Evolutionary conservation across 2,113 vertebrate species (phyloP).

Genomic region (Phyllopteryx taeniolatus): DNA sequence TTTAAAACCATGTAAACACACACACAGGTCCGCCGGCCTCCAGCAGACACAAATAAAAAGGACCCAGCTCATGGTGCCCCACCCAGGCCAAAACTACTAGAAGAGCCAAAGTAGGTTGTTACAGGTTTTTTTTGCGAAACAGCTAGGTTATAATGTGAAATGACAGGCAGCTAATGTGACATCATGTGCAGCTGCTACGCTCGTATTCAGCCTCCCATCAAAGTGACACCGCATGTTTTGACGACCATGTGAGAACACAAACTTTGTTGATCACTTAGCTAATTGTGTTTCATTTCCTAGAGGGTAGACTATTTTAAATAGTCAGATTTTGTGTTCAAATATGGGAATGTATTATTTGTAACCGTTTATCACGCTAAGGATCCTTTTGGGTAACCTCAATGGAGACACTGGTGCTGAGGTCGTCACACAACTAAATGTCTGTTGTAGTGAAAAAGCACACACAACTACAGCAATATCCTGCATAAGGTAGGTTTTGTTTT

Average conservation of each 20-base stretch:
- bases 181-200: constrained; percentile 38
- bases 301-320: not conserved
- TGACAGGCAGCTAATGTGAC: constrained; percentile 51
- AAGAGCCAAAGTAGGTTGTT: constrained; percentile 23
- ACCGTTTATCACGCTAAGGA: not conserved
- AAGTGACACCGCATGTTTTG: not conserved
- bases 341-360: not conserved
- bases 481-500: not conserved
- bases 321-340: not conserved
- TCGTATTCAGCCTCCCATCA: constrained; percentile 32
- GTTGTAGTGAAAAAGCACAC: not conserved
- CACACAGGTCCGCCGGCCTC: constrained; percentile 40
- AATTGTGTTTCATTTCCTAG: not conserved
- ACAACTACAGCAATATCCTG: not conserved
- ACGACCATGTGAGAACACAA: not conserved
- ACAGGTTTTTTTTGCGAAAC: constrained; percentile 35
- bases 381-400: not conserved
- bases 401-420: not conserved
- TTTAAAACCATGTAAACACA: constrained; percentile 65
- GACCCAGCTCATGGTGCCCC: constrained; percentile 18
- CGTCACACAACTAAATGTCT: not conserved
- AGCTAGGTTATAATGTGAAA: constrained; percentile 46
- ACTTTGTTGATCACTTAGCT: not conserved
- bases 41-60: constrained; percentile 30
- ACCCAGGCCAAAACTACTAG: constrained; percentile 30